Evolutionary conservation across 2,113 vertebrate species (phyloP).

Genomic region (Corvus moneduloides): DNA sequence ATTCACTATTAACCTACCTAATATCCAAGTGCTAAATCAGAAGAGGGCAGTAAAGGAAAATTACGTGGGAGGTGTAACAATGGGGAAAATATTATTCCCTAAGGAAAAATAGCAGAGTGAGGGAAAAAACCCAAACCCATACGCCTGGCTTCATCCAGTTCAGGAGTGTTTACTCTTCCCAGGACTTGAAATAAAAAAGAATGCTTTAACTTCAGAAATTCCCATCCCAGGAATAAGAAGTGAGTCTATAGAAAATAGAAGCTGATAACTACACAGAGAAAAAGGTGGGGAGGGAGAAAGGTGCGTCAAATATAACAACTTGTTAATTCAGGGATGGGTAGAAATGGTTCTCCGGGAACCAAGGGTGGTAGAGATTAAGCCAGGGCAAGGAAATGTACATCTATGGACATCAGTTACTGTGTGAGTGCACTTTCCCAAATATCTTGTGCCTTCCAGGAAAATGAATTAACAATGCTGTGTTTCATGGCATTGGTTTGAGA

Average conservation of each 20-base stretch:
- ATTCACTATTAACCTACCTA: background rate
- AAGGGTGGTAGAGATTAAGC: background rate
- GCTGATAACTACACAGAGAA: background rate
- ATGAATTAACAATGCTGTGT: background rate
- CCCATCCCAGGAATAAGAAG: background rate
- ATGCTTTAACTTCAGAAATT: background rate
- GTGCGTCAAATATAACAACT: rapidly evolving
- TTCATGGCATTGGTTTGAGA: background rate
- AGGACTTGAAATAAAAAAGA: background rate
- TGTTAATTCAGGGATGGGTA: background rate
- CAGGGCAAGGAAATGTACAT: background rate
- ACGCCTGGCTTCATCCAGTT: background rate
- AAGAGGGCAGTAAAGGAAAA: conserved; percentile 22
- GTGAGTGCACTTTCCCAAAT: background rate
- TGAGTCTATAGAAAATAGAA: background rate
- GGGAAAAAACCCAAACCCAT: rapidly evolving
- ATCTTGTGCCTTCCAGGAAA: background rate
- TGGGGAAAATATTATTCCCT: background rate
- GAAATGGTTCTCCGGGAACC: background rate
- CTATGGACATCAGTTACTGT: background rate
- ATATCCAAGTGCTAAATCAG: conserved; percentile 34
- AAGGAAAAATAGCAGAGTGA: background rate
- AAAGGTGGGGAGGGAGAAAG: background rate
- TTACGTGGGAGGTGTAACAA: background rate
- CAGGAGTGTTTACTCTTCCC: background rate